Conservation (phyloP, 1,140 invertebrate species). For the Brachionus asplanchnoidis region DNA sequence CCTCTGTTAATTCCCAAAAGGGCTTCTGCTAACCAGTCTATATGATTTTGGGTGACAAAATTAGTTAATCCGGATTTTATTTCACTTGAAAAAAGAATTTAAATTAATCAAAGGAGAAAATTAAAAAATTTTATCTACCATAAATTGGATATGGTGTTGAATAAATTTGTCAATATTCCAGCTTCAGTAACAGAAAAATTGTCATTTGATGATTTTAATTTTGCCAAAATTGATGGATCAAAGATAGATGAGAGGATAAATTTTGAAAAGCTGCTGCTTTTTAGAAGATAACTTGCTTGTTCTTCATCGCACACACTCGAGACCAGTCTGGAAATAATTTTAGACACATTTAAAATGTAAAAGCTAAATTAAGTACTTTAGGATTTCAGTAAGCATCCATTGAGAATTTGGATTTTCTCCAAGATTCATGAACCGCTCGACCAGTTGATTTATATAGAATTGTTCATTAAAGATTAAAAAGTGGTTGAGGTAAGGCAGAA, state of each 20-base stretch:
- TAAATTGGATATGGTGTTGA: constrained; percentile 26
- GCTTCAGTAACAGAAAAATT: neutral
- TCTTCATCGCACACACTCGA: constrained; percentile 18
- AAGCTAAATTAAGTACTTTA: neutral
- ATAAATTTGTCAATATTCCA: constrained; percentile 14
- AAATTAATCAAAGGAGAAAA: neutral
- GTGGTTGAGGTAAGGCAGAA: neutral
- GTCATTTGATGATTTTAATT: neutral
- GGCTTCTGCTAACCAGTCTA: constrained; percentile 31
- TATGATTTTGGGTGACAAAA: neutral
- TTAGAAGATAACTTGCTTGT: neutral
- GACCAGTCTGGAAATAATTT: neutral
- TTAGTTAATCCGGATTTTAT: neutral
- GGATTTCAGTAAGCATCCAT: constrained; percentile 33
- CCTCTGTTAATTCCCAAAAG: neutral
- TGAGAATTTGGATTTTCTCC: neutral
- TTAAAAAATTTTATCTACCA: neutral
- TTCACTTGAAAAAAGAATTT: neutral
- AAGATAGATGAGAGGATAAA: neutral
- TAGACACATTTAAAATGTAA: neutral
- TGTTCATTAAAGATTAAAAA: neutral
- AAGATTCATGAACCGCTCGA: neutral
- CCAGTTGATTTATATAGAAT: neutral
- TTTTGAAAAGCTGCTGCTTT: neutral
- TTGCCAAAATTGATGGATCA: neutral